Evolutionary conservation across 2,888 invertebrate genomes (phyloP), one percentile per base, ranked within the genome.

Genomic region (Acleris holmiana): DNA sequence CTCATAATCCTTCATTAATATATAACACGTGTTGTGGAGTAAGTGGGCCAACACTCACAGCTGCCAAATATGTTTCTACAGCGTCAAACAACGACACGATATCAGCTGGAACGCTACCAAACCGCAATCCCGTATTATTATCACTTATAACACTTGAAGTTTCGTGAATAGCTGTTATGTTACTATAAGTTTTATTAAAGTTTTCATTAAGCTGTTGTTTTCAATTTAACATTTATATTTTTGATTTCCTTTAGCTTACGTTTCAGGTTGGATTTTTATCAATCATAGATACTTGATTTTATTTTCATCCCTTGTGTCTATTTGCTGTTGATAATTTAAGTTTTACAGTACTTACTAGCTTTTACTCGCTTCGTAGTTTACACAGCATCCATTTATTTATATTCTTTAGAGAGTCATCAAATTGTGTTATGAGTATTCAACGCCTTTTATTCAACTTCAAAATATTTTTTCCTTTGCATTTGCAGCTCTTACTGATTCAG

Each of bases 21-120:
- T 59, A 66, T 53, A 77, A 78, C 85, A 85, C 77, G 77, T 84
- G 85, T 82, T 77, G 75, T 75, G 65, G 59, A 65, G 55, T 70
- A 84, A 81, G 69, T 84, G 74, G 85, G 82, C 69, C 82, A 80
- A 73, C 44, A 64, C 66, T 56, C 56, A 68, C 86, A 87, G 78
- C 79, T 87, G 86, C 78, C 76, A 72, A 80, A 73, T 86, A 87
- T 78, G 85, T 87, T 86, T 70, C 64, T 55, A 25, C 51, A 56
- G 63, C 67, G 70, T 72, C 76, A 70, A 74, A 76, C 74, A 73
- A 18, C 46, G 10, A 6, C 19, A 19, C 17, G n/a, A 57, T 48
- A 13, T 47, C 54, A 54, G 51, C 58, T 71, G 71, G 70, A 71
- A 66, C 67, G 51, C 40, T 64, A 67, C 71, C 70, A 69, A 68